Base-by-base conservation (phyloP, 2,113 vertebrate genomes). In the Nycticebus coucang region DNA sequence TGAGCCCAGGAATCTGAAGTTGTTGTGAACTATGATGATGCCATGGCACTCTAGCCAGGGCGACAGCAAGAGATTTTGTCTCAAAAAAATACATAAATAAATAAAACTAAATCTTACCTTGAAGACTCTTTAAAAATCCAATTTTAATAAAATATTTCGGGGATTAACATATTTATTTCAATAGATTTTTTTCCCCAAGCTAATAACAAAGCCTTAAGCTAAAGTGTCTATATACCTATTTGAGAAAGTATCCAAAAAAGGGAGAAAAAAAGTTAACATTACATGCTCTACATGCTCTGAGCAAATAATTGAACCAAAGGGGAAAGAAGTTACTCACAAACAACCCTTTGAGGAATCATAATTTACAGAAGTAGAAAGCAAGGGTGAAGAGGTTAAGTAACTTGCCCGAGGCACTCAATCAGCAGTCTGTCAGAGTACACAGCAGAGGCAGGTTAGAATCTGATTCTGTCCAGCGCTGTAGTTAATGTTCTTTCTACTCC, bases 311-410 rank as follows among this genome's bases (percentile, higher is more conserved):
- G 7, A 94, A 78, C 22, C 33, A 57, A 95, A 90, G 57, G 57
- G 94, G 50, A 83, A 91, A n/a, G 28, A 95, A 89, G 79, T 81
- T 35, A 78, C 62, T 89, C 78, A 80, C 81, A 92, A 82, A 75
- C 55, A 77, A 79, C 11, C 7, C 82, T 87, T 69, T 35, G 66
- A 62, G 81, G 79, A 80, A 71, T 95, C 26, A 11, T 45, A 92
- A 91, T 74, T 95, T 94, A 83, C 35, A 77, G 37, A 81, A 75
- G 30, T 15, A 64, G 69, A 97, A 83, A 66, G 59, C 45, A 19
- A 74, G 57, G 81, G 57, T 33, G 45, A 87, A 69, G 79, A 95
- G 72, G 75, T 92, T 45, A 64, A 95, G 53, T 68, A 35, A 96
- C 21, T 72, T 72, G 75, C 87, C 41, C 8, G 30, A 59, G 33